Percentiles rank a stretch among this genome's conserved stretches.
phyloP scores from a whole-genome alignment of 2,797 vertebrate species.

The Catamblyrhynchus diadema region DNA sequence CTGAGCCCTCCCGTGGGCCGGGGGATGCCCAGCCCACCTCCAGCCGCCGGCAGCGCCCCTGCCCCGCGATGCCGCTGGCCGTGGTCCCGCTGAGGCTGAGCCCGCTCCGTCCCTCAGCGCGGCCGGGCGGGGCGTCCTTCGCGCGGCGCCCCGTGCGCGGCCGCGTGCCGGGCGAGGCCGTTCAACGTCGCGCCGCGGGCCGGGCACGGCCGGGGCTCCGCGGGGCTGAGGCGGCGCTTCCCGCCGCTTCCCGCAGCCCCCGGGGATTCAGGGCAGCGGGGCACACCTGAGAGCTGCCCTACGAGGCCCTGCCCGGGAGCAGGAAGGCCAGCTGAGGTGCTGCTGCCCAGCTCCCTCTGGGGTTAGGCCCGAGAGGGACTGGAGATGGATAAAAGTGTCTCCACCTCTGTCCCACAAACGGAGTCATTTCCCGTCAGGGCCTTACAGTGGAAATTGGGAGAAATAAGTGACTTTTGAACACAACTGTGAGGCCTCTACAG shows the following conservation, averaged over 20 bases:
- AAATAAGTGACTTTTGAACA: neutral
- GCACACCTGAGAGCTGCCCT: rapidly evolving
- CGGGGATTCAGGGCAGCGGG: neutral
- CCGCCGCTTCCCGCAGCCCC: no score
- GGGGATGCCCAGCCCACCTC: neutral
- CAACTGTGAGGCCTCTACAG: neutral
- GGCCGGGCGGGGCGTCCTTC: neutral
- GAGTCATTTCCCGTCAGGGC: rapidly evolving
- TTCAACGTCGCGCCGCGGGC: neutral
- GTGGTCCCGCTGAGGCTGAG: neutral
- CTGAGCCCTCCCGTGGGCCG: neutral
- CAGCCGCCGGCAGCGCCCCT: neutral
- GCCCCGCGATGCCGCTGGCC: neutral
- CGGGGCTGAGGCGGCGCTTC: neutral
- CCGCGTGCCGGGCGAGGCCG: neutral
- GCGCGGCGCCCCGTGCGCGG: neutral
- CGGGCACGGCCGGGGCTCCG: neutral
- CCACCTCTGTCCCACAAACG: rapidly evolving
- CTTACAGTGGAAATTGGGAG: neutral
- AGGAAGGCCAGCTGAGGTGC: neutral
- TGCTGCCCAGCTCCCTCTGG: neutral
- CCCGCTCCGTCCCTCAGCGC: neutral
- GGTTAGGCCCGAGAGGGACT: neutral
- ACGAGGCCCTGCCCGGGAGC: rapidly evolving
- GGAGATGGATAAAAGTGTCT: neutral